phyloP scores from a whole-genome alignment of 2,888 invertebrate species.

The Philopedon plagiatum region DNA sequence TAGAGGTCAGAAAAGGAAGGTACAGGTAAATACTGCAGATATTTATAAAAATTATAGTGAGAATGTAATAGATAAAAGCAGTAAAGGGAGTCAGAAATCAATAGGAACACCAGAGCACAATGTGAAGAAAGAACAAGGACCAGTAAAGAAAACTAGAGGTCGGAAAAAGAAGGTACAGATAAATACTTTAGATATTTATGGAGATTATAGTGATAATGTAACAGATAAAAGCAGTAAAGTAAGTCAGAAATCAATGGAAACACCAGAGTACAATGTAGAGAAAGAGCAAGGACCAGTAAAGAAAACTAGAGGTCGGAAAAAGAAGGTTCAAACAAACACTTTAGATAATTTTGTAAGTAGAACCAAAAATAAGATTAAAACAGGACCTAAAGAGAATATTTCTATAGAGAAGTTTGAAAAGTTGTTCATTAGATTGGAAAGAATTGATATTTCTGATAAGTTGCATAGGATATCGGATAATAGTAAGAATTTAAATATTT shows the following conservation, averaged over 20 bases:
- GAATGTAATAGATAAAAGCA: too few species aligned
- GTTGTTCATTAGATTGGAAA: constrained; percentile 27
- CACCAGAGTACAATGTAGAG: not conserved
- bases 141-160: too few species aligned
- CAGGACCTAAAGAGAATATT: not conserved
- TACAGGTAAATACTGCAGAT: not conserved
- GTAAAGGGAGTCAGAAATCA: too few species aligned
- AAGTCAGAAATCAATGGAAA: not conserved
- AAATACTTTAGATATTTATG: too few species aligned
- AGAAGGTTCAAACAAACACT: not conserved
- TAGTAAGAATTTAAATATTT: too few species aligned
- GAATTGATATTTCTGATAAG: constrained; percentile 12
- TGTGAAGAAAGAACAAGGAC: too few species aligned
- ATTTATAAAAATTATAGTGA: too few species aligned
- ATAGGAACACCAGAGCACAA: too few species aligned
- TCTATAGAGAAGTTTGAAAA: constrained; percentile 20
- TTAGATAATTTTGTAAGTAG: not conserved
- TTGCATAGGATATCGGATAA: not conserved
- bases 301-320: not conserved
- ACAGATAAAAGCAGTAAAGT: not conserved
- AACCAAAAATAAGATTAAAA: not conserved
- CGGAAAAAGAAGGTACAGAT: too few species aligned
- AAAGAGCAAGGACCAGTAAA: not conserved
- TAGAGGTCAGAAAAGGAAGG: not conserved
- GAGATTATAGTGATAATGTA: not conserved